Conservation (phyloP, 2,797 vertebrate genomes). For the Danio choprae region DNA sequence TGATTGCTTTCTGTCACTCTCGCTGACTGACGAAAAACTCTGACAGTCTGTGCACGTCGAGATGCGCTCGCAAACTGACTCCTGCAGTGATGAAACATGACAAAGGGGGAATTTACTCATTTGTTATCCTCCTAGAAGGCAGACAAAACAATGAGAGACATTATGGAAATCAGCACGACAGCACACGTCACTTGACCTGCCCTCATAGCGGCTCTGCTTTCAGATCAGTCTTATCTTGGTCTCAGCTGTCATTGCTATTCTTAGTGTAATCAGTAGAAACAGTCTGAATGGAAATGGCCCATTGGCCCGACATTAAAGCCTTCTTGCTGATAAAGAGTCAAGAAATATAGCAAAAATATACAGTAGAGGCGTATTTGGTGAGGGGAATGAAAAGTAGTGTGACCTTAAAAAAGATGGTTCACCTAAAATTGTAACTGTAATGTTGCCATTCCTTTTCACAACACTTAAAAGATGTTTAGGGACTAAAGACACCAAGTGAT, state of each 20-base stretch:
- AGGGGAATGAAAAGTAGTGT: neutral
- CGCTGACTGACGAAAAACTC: constrained; percentile 40
- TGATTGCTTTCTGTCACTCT: constrained; percentile 60
- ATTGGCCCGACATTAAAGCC: constrained; percentile 28
- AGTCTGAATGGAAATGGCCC: constrained; percentile 36
- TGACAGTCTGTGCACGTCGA: constrained; percentile 55
- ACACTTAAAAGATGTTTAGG: too few relatives aligned
- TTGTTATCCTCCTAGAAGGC: constrained; percentile 63
- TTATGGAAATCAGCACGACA: constrained; percentile 61
- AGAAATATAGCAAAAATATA: neutral
- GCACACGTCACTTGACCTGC: constrained; percentile 43
- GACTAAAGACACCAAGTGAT: too few relatives aligned
- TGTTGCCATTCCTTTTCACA: too few relatives aligned
- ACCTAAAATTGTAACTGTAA: neutral
- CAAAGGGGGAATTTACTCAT: constrained; percentile 67
- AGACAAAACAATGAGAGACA: constrained; percentile 63
- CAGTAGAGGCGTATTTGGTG: neutral
- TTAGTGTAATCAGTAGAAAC: constrained; percentile 38
- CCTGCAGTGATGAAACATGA: constrained; percentile 68
- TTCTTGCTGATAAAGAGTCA: neutral
- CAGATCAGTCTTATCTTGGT: constrained; percentile 38
- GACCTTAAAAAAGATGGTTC: neutral
- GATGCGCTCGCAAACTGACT: constrained; percentile 53
- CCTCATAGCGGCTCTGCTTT: neutral
- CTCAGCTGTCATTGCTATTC: constrained; percentile 53